Base-by-base conservation (phyloP, 2,888 invertebrate genomes). In the Metellina segmentata region DNA sequence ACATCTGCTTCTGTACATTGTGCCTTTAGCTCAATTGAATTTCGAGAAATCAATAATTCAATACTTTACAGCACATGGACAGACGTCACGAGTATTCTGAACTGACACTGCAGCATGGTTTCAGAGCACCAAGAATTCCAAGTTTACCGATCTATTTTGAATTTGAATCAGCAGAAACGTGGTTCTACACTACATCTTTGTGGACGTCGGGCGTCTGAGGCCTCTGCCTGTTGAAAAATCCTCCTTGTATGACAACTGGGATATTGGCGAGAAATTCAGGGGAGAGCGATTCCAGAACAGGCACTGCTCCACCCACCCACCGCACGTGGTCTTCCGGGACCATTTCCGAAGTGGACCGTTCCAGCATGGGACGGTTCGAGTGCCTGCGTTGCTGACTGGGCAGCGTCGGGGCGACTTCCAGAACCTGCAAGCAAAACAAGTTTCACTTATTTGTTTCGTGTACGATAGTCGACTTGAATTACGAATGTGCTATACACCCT, bases 181-280 rank as follows among this genome's bases (percentile, higher is more conserved):
- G 11, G 13, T 13, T 11, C 61, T 61, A 11, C 9, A 61, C 9
- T 1, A 9, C 61, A 61, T 61, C 61, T 61, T 11, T 8, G 0
- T 61, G 11, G 5, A 51, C 51, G 20, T 51, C 51, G 0, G 70
- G 49, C 7, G 86, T 78, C 1, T 79, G 70, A 1, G 72, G 9
- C 49, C 51, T 81, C 49, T 88, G 88, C 48, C 20, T 85, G 69
- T 87, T 83, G 82, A 91, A 91, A 34, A 91, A 91, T 20, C 90
- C 90, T 2, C 87, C 91, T 16, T 81, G 81, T 11, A 71, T n/a
- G 2, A 91, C 86, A n/a, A 87, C 83, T 20, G 87, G 90, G 20
- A 90, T 90, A 52, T 90, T 90, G 71, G 90, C 90, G 6, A 90
- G 75, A 70, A 90, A 90, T 85, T 90, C 90, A 20, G 85, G 85